These are phyloP conservation scores for human (Homo sapiens) DNA, from an alignment of 2,113 vertebrate genomes.

Conservation along the genomic window GRCh38 chr6:143258501-143259000, in stretches of 20 bases:
- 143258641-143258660: background rate
- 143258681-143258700: background rate
- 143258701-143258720: background rate
- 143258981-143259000: too few species aligned
- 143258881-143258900: background rate
- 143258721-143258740: background rate
- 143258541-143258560: background rate
- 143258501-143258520: constrained; percentile 7
- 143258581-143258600: background rate
- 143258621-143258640: background rate
- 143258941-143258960: too few species aligned
- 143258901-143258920: too few species aligned
- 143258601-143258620: background rate
- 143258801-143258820: background rate
- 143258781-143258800: background rate
- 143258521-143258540: background rate
- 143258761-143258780: background rate
- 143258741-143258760: background rate
- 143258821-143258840: background rate
- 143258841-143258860: background rate
- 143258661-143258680: background rate
- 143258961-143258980: too few species aligned
- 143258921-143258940: too few species aligned
- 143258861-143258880: background rate
- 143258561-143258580: background rate